Evolutionary conservation across 1,140 invertebrate genomes (phyloP).

Genomic region (Campoletis sonorensis): DNA sequence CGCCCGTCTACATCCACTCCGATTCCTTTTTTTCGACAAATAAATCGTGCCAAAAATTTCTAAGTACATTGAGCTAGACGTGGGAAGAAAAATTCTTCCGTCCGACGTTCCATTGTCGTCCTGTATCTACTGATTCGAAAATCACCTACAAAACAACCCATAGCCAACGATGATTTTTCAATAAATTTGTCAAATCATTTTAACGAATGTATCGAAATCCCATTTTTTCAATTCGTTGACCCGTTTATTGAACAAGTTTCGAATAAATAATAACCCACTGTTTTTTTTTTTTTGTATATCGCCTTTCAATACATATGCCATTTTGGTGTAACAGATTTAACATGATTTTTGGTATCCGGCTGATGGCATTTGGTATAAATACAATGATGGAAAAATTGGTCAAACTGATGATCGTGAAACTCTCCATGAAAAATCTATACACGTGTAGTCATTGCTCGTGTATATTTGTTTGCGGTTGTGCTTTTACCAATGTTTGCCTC

Average conservation of each 20-base stretch:
- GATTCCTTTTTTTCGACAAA: background rate
- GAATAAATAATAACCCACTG: no score
- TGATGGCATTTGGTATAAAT: background rate
- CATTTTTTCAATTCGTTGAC: no score
- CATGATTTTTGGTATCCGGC: background rate
- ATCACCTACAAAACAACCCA: no score
- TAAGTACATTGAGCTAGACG: no score
- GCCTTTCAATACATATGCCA: background rate
- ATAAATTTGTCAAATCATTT: no score
- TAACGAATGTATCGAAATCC: no score
- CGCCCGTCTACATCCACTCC: background rate
- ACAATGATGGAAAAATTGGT: slow-evolving; percentile 36
- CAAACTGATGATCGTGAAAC: slow-evolving; percentile 33
- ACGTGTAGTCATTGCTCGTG: background rate
- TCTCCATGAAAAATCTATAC: slow-evolving; percentile 5
- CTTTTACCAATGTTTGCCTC: slow-evolving; percentile 38
- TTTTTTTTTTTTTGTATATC: no score
- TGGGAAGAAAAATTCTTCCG: no score
- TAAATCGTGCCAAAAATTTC: background rate
- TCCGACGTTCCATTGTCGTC: no score
- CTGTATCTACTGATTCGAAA: no score
- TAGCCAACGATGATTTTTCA: no score
- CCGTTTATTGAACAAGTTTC: no score
- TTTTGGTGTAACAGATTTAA: background rate
- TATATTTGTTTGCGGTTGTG: slow-evolving; percentile 40